A percentile compares a stretch with the other conserved stretches of the same genome.
These are phyloP conservation scores for Perodicticus potto DNA, from an alignment of 2,797 vertebrate species.

Conservation along the genomic window DNA sequence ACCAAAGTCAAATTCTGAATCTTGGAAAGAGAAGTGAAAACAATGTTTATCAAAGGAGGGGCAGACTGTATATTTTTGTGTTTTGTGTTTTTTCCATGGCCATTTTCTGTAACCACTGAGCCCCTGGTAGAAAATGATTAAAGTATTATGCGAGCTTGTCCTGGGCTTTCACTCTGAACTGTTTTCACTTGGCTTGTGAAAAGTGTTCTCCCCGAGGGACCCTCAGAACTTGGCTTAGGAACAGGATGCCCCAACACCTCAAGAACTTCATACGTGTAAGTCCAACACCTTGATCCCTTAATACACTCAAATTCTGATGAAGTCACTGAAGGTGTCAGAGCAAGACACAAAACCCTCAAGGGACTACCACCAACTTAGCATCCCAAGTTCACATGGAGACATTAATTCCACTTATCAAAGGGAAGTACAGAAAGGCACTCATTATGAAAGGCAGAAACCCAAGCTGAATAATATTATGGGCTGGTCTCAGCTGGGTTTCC, in stretches of 20 bases:
- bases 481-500: conserved; percentile 54
- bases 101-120: conserved; percentile 40
- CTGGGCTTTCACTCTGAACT: not conserved
- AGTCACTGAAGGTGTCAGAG: conserved; percentile 69
- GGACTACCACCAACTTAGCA: conserved; percentile 41
- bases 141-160: not conserved
- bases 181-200: conserved; percentile 21
- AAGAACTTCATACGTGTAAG: conserved; percentile 38
- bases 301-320: conserved; percentile 64
- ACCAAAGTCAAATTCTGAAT: conserved; percentile 22
- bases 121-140: conserved; percentile 33
- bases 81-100: conserved; percentile 27
- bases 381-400: conserved; percentile 31
- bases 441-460: conserved; percentile 61
- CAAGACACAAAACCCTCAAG: conserved; percentile 28
- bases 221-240: conserved; percentile 50
- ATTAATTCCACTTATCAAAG: conserved; percentile 65
- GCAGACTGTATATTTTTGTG: not conserved
- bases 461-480: conserved; percentile 43
- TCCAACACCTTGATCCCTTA: conserved; percentile 64
- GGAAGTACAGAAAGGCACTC: conserved; percentile 49
- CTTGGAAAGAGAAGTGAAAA: conserved; percentile 55
- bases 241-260: conserved; percentile 41
- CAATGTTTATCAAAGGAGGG: conserved; percentile 29
- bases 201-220: conserved; percentile 49